Base-by-base conservation (phyloP, 1,140 invertebrate genomes). In the Triops longicaudatus region DNA sequence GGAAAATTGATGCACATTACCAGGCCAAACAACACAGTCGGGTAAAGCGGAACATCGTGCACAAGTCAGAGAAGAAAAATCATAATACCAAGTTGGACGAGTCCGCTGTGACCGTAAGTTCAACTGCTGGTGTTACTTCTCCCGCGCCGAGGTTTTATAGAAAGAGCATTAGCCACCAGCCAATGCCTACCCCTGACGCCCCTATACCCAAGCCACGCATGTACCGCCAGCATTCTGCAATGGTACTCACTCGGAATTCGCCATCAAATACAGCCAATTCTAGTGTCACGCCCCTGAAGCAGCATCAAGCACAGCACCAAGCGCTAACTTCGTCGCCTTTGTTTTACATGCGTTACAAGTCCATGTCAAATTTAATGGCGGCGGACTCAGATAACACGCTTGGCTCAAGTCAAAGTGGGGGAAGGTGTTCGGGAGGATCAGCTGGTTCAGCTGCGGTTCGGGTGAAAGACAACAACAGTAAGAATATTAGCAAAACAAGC, bases 371-470 rank as follows among this genome's bases (percentile, higher is more conserved):
- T 83, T 86, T 93, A 3, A 90, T 91, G 77, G 89, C 91, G 81
- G 90, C 90, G 5, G 91, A 92, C 88, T 91, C 92, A 81, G 84
- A 92, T 77, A 92, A 93, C 2, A 95, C 93, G 7, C 86, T 95
- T 76, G 92, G 95, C 82, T 95, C 93, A 26, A 94, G 92, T 83
- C 92, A 94, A 83, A 94, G 92, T 17, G 93, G 93, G 37, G 93
- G 93, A 12, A 87, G 92, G 63, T 92, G 91, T 5, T 94, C 92
- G 26, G 92, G 91, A 0, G 92, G 94, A 84, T 94, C 93, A 0
- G 82, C 80, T 7, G 90, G 89, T 0, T 89, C 90, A 26, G 79
- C 78, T 10, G 80, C 81, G 27, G 93, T 80, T 27, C 76, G 80
- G 72, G 78, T 77, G 14, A 31, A 80, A 6, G 42, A 75, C 11